Base-by-base conservation (phyloP, 2,113 vertebrate species). In the Bothrops jararaca region DNA sequence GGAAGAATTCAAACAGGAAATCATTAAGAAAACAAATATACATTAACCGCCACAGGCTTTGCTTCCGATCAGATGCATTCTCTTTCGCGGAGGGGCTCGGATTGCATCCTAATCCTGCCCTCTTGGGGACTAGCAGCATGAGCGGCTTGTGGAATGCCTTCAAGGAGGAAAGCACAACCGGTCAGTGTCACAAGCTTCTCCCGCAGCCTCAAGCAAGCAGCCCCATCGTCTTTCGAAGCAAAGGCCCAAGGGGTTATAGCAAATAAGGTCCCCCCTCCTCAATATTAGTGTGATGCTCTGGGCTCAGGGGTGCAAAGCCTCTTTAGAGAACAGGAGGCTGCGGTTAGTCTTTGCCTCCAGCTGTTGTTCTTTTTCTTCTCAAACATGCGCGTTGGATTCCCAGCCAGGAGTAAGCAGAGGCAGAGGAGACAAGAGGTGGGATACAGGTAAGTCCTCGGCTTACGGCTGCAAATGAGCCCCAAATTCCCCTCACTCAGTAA, bases 341-440 rank as follows among this genome's bases (percentile, higher is more conserved):
- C 39, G 56, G 22, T 74, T 74, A n/a, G 58, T 88, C 22, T 86
- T 86, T 1, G 1, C 87, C 11, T 64, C 60, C 60, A 64, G 26
- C 26, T 10, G 45, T 45, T 0, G 24, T 85, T 7, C 5, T 7
- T 3, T 3, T 39, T 89, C n/a, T 56, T n/a, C 0, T 12, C 5
- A 13, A 34, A 85, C 69, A 2, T 53, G 86, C 64, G 1, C 22
- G 0, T 74, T 13, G 64, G 85, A 80, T 39, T 42, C 42, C 5
- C 15, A n/a, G 69, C 69, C 2, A 6, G 69, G 69, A 20, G n/a
- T 39, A 39, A 80, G 57, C 20, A 22, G 56, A 13, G 92, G 20
- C 3, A 7, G 26, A 1, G 0, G 48, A 86, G 8, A 11, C 6
- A 24, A 0, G 0, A 18, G 3, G 39, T 13, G n/a, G 89, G 1